These are phyloP conservation scores for Propsilocerus akamusi DNA, from an alignment of 1,140 invertebrate genomes.

Conservation along the genomic window DNA sequence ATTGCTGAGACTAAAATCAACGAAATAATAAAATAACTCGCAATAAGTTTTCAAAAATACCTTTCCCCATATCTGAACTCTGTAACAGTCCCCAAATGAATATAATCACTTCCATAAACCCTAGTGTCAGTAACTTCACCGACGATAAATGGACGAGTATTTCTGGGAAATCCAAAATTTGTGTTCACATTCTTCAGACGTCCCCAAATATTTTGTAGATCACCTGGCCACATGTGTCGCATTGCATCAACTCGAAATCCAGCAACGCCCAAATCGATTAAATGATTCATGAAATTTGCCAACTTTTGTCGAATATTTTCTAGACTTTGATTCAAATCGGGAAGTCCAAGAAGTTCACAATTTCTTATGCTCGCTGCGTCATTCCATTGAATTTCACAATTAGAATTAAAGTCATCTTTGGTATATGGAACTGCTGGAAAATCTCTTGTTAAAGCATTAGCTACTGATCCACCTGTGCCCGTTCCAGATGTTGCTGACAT, in stretches of 20 bases:
- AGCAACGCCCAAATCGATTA: too few species aligned
- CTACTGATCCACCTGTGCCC: conserved; percentile 31
- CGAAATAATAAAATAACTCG: too few species aligned
- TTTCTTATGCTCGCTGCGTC: conserved; percentile 38
- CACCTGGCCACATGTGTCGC: conserved; percentile 65
- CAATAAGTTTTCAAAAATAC: too few species aligned
- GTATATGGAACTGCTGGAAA: conserved; percentile 31
- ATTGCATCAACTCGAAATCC: conserved; percentile 51
- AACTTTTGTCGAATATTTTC: conserved; percentile 47
- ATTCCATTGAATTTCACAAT: conserved; percentile 30
- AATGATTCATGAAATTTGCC: too few species aligned
- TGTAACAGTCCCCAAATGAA: conserved; percentile 42
- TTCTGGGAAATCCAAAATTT: conserved; percentile 32
- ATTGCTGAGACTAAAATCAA: conserved; percentile 26
- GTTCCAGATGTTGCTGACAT: conserved; percentile 35
- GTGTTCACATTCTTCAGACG: conserved; percentile 37
- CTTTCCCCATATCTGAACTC: conserved; percentile 45
- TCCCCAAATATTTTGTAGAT: conserved; percentile 39
- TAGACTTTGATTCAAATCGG: conserved; percentile 43
- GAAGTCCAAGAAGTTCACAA: conserved; percentile 47
- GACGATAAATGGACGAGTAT: conserved; percentile 43
- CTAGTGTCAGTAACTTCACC: conserved; percentile 71
- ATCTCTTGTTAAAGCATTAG: conserved; percentile 18
- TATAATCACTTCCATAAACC: conserved; percentile 40
- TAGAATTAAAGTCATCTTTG: conserved; percentile 25